Base-by-base conservation (phyloP, 2,797 vertebrate genomes). In the Luscinia luscinia region DNA sequence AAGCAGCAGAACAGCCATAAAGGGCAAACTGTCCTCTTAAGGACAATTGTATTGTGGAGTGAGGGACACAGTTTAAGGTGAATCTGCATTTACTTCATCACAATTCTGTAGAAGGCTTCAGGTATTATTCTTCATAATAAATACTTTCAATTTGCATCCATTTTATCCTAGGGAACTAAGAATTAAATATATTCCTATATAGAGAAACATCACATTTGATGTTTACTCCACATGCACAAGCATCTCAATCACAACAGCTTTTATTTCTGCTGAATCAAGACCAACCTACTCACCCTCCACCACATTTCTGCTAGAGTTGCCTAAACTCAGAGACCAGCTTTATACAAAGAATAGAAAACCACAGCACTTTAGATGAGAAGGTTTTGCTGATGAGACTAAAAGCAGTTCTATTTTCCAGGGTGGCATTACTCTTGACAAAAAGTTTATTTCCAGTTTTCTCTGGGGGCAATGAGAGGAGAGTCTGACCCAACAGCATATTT, bases 401-500 rank as follows among this genome's bases (percentile, higher is more conserved):
- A 81, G 59, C 8, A 12, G 36, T 26, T 84, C 63, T 45, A 9
- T 64, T 91, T 95, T 91, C 49, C 74, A 89, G 67, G 59, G 51
- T 89, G 80, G 83, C 36, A 61, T 27, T 91, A 82, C 38, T 80
- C 77, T 58, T 32, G 11, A 93, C 55, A 81, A 91, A 87, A 94
- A 34, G 54, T 66, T 93, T 84, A 43, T 91, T 94, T 93, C 67
- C 41, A 46, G 77, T 86, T 86, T 70, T 38, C 80, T 66, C 41
- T 43, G 22, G 83, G 46, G 79, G 8, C 75, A 94, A 79, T 34
- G 26, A 94, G 67, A 79, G 8, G 3, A 87, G 18, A 84, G 12
- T 61, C 49, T 84, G 87, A 94, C 57, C 28, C 78, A 96, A 79
- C 17, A 79, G 76, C 57, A 28, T 88, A 92, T 95, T 93, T 93